Percentiles rank a stretch among this genome's conserved stretches.
These are phyloP conservation scores for Choloepus hoffmanni DNA, from an alignment of 2,113 vertebrate species.

Conservation along the genomic window DNA sequence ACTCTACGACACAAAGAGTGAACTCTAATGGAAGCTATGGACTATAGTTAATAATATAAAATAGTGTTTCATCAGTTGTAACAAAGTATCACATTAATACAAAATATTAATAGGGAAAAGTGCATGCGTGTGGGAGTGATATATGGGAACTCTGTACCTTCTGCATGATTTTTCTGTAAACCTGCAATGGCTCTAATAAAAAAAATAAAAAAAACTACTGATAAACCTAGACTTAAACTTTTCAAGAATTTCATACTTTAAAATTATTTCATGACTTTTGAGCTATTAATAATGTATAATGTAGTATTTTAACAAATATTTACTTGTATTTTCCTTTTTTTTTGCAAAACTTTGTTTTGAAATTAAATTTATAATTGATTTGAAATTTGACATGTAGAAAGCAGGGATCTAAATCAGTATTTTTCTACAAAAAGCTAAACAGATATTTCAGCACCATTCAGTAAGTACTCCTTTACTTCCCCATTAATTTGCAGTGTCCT, in stretches of 20 bases:
- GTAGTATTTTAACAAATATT: background rate
- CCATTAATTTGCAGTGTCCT: background rate
- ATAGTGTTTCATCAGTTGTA: no score
- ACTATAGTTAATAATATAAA: no score
- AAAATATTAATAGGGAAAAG: no score
- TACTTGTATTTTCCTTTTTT: background rate
- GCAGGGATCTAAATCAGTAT: constrained; percentile 7
- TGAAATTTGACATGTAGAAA: background rate
- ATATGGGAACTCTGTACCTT: no score
- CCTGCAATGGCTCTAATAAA: no score
- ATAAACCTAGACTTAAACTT: background rate
- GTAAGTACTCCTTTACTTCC: background rate
- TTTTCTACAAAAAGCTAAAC: background rate
- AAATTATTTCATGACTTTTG: background rate
- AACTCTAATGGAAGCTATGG: no score
- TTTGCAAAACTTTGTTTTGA: background rate
- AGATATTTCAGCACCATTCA: background rate
- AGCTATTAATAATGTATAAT: background rate
- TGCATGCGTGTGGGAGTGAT: no score
- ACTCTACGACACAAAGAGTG: no score
- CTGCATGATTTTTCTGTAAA: no score
- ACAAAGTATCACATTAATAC: no score
- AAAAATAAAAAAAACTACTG: no score
- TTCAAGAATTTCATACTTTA: background rate
- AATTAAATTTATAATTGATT: background rate